Evolutionary conservation across 2,113 vertebrate genomes (phyloP).

Genomic region (Centropus unirufus): DNA sequence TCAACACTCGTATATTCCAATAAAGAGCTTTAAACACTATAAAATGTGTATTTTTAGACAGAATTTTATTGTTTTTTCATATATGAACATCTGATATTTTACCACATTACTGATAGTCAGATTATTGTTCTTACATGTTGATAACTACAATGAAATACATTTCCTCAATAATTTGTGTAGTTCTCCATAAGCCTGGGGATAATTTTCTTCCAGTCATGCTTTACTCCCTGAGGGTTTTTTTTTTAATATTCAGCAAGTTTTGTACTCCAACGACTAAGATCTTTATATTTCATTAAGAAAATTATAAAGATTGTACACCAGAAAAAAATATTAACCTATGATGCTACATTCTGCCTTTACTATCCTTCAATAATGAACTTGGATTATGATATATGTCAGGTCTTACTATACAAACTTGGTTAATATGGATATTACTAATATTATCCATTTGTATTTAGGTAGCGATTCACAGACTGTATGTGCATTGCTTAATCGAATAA

Average conservation of each 20-base stretch:
- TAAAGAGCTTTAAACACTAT: not conserved
- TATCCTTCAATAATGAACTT: not conserved
- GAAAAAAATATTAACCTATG: not conserved
- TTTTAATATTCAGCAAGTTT: not conserved
- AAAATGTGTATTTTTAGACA: not conserved
- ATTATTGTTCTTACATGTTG: not conserved
- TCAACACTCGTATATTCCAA: not conserved
- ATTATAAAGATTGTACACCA: not conserved
- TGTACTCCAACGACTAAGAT: not conserved
- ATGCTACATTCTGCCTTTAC: not conserved
- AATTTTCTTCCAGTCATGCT: not conserved
- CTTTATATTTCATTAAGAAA: not conserved
- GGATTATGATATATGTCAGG: not conserved
- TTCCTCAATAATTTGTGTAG: not conserved
- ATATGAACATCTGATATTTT: not conserved
- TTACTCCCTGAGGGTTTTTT: rapidly evolving
- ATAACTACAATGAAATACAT: not conserved
- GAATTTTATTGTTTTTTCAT: not conserved
- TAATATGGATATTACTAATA: not conserved
- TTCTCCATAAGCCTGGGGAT: not conserved
- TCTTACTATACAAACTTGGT: not conserved
- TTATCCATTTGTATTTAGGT: not conserved
- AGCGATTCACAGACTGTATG: not conserved
- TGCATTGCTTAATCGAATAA: not conserved
- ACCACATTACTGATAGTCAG: not conserved